Conservation (phyloP, 2,113 vertebrate species). For the Ageneiosus marmoratus region DNA sequence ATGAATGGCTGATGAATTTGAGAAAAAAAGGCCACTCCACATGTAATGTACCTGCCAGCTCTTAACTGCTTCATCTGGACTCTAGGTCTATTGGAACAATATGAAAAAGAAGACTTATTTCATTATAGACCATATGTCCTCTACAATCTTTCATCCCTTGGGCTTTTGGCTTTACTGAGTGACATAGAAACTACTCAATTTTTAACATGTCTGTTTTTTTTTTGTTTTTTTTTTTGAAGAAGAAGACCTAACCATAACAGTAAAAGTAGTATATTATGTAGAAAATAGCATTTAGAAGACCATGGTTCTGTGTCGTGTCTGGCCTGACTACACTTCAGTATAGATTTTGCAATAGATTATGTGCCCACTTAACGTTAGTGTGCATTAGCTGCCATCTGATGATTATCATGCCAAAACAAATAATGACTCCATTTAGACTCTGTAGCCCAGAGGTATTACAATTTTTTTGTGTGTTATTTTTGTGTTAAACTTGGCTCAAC, state of each 20-base stretch:
- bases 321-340: slow-evolving; percentile 29
- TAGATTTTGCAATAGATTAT: slow-evolving; percentile 45
- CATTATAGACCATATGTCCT: slow-evolving; percentile 13
- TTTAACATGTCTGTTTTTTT: neutral
- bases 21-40: neutral
- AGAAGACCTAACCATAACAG: neutral
- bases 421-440: slow-evolving; percentile 32
- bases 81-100: neutral
- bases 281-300: slow-evolving; percentile 42
- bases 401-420: slow-evolving; percentile 34
- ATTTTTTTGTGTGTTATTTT: slow-evolving; percentile 24
- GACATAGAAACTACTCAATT: slow-evolving; percentile 20
- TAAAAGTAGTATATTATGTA: slow-evolving; percentile 21
- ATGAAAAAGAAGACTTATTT: slow-evolving; percentile 24
- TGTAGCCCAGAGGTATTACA: slow-evolving; percentile 2
- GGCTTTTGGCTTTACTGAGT: slow-evolving; percentile 11
- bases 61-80: slow-evolving; percentile 13
- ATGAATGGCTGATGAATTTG: slow-evolving; percentile 6
- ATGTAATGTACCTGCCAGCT: slow-evolving; percentile 8
- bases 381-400: slow-evolving; percentile 46
- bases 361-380: slow-evolving; percentile 30
- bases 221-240: slow-evolving; percentile 10
- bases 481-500: slow-evolving; percentile 8
- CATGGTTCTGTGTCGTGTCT: slow-evolving; percentile 15
- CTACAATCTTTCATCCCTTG: neutral